phyloP scores from a whole-genome alignment of 2,113 vertebrate genomes.

The Stictonetta naevosa region DNA sequence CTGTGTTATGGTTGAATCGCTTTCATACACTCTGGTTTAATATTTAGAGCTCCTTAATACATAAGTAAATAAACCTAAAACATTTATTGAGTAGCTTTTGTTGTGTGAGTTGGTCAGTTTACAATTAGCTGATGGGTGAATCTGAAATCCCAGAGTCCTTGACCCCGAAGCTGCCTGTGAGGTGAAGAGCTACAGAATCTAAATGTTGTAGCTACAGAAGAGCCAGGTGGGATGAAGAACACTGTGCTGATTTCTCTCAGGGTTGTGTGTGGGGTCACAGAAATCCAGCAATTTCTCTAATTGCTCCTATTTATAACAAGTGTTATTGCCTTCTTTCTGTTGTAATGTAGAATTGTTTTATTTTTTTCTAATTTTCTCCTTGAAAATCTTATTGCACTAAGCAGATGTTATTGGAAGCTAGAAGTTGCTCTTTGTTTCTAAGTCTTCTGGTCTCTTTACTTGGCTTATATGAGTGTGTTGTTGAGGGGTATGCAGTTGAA shows the following conservation, averaged over 20 bases:
- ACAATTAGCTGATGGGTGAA: neutral
- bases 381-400: neutral
- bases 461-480: neutral
- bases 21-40: neutral
- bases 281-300: neutral
- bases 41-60: neutral
- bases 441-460: neutral
- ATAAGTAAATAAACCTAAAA: rapidly evolving
- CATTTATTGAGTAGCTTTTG: neutral
- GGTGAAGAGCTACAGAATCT: neutral
- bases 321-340: neutral
- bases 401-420: neutral
- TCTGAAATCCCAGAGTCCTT: neutral
- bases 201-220: neutral
- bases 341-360: neutral
- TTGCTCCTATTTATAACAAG: rapidly evolving
- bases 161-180: neutral
- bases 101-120: neutral
- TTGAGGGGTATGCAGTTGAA: neutral
- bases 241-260: neutral
- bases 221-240: neutral
- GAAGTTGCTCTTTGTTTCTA: neutral
- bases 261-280: neutral
- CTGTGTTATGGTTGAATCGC: neutral
- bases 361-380: neutral